Base-by-base conservation (phyloP, 2,888 invertebrate genomes). In the Dendrolimus houi region DNA sequence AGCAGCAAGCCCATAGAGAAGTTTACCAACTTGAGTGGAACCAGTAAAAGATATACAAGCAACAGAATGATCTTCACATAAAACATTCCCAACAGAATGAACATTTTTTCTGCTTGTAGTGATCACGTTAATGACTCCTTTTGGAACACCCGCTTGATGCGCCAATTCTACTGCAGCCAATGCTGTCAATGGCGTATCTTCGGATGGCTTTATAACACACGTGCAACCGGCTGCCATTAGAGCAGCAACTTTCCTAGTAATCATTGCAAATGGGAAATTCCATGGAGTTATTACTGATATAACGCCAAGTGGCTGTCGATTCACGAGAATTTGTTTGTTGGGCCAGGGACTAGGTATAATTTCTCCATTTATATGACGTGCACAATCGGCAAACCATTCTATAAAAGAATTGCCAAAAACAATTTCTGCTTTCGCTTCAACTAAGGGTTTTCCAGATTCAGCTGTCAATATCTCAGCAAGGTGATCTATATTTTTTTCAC, bases 241-340 rank as follows among this genome's bases (percentile, higher is more conserved):
- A 8, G 99, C 98, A 41, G 94, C 96, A 2, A 97, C 98, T 88
- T 99, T 99, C 55, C 99, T 92, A 0, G 99, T 97, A 57, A 99
- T 97, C 99, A 99, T 99, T 0, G 99, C 99, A 82, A 95, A 94
- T 1, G 99, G 99, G 73, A 97, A 97, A 75, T 97, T 97, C 96
- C 96, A 97, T 0, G 99, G 99, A 12, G 99, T 99, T 29, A 99
- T 98, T 60, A 99, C 91, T 13, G 96, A 98, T 3, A 96, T 97
- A 8, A 99, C 98, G 42, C 99, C 99, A 59, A 98, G 92, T 0
- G 99, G 99, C 72, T 99, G 96, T 65, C 94, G 93, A 53, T 95
- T 91, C 6, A 96, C 83, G 57, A 97, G 82, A 59, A 96, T 88
- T 73, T 97, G 94, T 67, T 96, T 95, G 64, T 94, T 94, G 3